These are phyloP conservation scores for Stegophylla sp. DNA, from an alignment of 2,888 invertebrate genomes.

Conservation along the genomic window DNA sequence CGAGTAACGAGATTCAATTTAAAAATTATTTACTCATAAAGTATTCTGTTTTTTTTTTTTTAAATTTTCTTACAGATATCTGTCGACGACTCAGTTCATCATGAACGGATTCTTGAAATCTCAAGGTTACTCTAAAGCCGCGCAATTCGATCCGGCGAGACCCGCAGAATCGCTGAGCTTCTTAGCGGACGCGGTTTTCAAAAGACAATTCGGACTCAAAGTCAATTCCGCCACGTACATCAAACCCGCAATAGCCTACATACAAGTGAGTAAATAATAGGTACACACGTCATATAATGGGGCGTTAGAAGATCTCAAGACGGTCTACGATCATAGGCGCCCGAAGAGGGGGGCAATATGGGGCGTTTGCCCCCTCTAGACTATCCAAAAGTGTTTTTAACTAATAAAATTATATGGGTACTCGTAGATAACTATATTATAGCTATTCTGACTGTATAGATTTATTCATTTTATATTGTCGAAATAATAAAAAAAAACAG, in stretches of 20 bases:
- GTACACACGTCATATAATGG: background rate
- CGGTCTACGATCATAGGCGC: too few relatives aligned
- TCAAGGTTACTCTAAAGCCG: slow-evolving; percentile 77
- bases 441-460: too few relatives aligned
- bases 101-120: slow-evolving; percentile 78
- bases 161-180: slow-evolving; percentile 77
- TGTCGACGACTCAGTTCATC: slow-evolving; percentile 74
- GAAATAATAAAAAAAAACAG: too few relatives aligned
- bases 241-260: slow-evolving; percentile 76
- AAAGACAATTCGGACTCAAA: slow-evolving; percentile 75
- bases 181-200: slow-evolving; percentile 74
- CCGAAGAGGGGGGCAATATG: too few relatives aligned
- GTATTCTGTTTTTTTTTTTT: too few relatives aligned
- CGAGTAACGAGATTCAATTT: too few relatives aligned
- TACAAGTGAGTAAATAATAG: slow-evolving; percentile 70
- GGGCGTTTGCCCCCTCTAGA: too few relatives aligned
- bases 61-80: slow-evolving; percentile 72
- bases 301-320: background rate
- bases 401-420: too few relatives aligned
- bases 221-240: slow-evolving; percentile 78
- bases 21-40: too few relatives aligned
- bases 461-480: too few relatives aligned
- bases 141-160: slow-evolving; percentile 73
- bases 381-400: too few relatives aligned
- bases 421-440: too few relatives aligned